phyloP scores from a whole-genome alignment of 2,888 invertebrate species.

The Odontocolon sp. region DNA sequence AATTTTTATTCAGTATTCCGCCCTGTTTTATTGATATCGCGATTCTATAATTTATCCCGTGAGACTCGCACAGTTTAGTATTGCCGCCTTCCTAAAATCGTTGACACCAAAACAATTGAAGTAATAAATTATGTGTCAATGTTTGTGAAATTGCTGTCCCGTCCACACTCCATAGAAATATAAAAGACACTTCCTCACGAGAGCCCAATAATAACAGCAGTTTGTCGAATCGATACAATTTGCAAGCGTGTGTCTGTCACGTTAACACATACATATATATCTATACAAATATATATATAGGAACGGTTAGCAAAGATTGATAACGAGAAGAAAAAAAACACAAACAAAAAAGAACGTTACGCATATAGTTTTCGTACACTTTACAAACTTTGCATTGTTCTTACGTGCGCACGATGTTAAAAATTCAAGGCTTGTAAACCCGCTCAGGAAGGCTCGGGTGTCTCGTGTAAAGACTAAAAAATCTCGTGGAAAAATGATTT shows the following conservation, averaged over 20 bases:
- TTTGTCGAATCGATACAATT: slow-evolving; percentile 1
- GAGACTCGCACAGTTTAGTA: slow-evolving; percentile 4
- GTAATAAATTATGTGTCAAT: background rate
- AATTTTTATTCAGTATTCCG: slow-evolving; percentile 50
- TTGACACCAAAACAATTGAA: background rate
- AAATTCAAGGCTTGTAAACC: slow-evolving; percentile 55
- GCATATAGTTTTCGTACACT: slow-evolving; percentile 47
- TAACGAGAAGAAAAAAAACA: slow-evolving; percentile 16
- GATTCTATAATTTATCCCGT: slow-evolving; percentile 7
- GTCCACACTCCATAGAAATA: background rate
- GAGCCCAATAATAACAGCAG: too few species aligned
- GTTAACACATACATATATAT: too few species aligned
- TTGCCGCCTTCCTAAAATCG: background rate
- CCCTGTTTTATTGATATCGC: slow-evolving; percentile 31
- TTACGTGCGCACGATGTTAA: slow-evolving; percentile 25
- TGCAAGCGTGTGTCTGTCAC: slow-evolving; percentile 2
- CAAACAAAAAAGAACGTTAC: slow-evolving; percentile 25
- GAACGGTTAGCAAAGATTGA: slow-evolving; percentile 7
- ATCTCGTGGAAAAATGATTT: background rate
- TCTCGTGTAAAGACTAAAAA: slow-evolving; percentile 4
- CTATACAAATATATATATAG: background rate
- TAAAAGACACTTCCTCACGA: background rate
- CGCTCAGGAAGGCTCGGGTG: slow-evolving; percentile 31
- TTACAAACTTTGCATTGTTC: slow-evolving; percentile 46
- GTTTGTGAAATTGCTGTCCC: background rate